Evolutionary conservation across 1,140 invertebrate genomes (phyloP), one percentile per base, ranked within the genome.

Genomic region (Trissolcus basalis): DNA sequence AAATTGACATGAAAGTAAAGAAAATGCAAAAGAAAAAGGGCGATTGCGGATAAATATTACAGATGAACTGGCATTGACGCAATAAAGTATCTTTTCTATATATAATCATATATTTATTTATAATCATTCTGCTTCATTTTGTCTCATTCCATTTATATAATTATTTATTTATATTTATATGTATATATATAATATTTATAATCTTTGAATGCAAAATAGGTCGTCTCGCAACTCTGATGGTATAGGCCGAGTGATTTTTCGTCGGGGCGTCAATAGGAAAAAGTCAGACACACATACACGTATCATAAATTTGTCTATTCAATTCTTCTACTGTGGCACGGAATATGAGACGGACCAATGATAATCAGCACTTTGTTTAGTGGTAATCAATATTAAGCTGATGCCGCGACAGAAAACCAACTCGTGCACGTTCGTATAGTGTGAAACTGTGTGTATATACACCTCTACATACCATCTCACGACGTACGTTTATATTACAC

Each of bases 401-500:
- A 71, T 78, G 77, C 67, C 63, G 60, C 65, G 60, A 71, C 68
- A 50, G 44, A 78, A 74, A 78, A 78, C 74, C 67, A 13, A 33
- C 74, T 70, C 73, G 67, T 51, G 67, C 51, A 48, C 61, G 53
- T n/a, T 68, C 64, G 67, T 67, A 71, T 74, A 78, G 68, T 69
- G 59, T 75, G 63, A 74, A 68, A 78, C 53, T 77, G 75, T 59
- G 50, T 64, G 58, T 76, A 79, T 77, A 74, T 79, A 67, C 75
- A 77, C 75, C 65, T 65, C 56, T 78, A 70, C 71, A 73, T 77
- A 69, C 63, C 60, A 63, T 80, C 71, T 80, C 75, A 71, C 74
- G 74, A 80, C 73, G 71, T 81, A 75, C 61, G 76, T 83, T 85
- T 84, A 82, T 83, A 79, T 85, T 85, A 85, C 80, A 85, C 81